These are phyloP conservation scores for Callipepla squamata DNA, from an alignment of 2,113 vertebrate genomes.

Conservation along the genomic window DNA sequence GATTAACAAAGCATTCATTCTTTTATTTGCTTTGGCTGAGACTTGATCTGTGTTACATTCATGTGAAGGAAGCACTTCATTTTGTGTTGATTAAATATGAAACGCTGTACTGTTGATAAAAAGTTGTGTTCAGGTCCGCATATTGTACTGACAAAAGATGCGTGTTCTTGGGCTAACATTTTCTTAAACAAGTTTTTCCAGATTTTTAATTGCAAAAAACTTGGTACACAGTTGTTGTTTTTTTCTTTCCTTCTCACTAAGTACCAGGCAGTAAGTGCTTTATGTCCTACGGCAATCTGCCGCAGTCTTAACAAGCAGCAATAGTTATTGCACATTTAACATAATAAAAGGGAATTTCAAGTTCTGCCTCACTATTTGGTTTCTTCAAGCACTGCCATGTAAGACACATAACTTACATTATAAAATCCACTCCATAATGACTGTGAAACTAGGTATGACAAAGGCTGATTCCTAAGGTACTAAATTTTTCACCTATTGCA, in stretches of 20 bases:
- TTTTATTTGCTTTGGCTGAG: constrained; percentile 82
- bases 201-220: constrained; percentile 58
- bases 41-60: constrained; percentile 72
- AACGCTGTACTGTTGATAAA: constrained; percentile 70
- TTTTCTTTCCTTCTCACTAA: neutral
- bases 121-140: constrained; percentile 38
- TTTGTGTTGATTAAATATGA: constrained; percentile 72
- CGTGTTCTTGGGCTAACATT: constrained; percentile 53
- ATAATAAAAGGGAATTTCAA: neutral
- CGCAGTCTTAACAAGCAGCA: neutral
- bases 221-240: neutral
- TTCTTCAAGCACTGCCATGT: neutral
- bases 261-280: neutral
- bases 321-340: neutral
- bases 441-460: neutral
- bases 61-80: constrained; percentile 77
- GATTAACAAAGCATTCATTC: constrained; percentile 82
- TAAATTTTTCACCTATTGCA: neutral
- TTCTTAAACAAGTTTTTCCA: constrained; percentile 66
- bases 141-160: constrained; percentile 60
- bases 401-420: neutral
- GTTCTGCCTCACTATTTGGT: neutral
- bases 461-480: neutral
- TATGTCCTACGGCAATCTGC: neutral
- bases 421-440: neutral